Base-by-base conservation (phyloP, 1,140 invertebrate species). In the Lamellibrachia luymesi region DNA sequence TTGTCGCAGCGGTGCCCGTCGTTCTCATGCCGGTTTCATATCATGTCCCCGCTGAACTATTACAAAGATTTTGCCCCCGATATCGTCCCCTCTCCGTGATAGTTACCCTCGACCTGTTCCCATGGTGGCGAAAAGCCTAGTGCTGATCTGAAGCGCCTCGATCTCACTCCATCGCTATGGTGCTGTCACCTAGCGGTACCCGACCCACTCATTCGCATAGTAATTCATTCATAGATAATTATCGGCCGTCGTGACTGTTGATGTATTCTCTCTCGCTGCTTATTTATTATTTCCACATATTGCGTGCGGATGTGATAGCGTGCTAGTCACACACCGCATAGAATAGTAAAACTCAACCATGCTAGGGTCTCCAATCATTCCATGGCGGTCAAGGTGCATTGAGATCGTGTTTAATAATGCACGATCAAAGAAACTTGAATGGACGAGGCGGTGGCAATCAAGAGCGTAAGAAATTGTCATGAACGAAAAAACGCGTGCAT, bases 1-100 rank as follows among this genome's bases (percentile, higher is more conserved):
- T 93, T 80, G 64, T 80, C 64, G 64, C 64, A 80, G 64, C 6
- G 64, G 64, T 80, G 64, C 64, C 64, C 92, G 50, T 89, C 51
- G 64, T 80, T 80, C 64, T 80, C 64, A 80, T 80, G 64, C 64
- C 64, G 64, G 64, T 80, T 80, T 80, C 64, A 80, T 80, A 17
- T 80, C 25, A 22, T 80, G 64, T 80, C 64, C 64, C 64, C 64
- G 25, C 64, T 22, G 64, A 4, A 10, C 2, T 80, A 80, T 80
- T 80, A 80, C 2, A 4, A 80, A 80, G 64, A 80, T 80, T 80
- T 80, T 80, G 64, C 64, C 64, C 64, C 64, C 64, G 64, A 80
- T 80, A 17, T 80, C 64, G 6, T 80, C 64, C 64, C 64, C 64
- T 80, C 64, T 80, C 64, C 64, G 64, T 80, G 64, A 80, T 22